Conservation (phyloP, 1,140 invertebrate species). For the Helicoverpa zea region DNA sequence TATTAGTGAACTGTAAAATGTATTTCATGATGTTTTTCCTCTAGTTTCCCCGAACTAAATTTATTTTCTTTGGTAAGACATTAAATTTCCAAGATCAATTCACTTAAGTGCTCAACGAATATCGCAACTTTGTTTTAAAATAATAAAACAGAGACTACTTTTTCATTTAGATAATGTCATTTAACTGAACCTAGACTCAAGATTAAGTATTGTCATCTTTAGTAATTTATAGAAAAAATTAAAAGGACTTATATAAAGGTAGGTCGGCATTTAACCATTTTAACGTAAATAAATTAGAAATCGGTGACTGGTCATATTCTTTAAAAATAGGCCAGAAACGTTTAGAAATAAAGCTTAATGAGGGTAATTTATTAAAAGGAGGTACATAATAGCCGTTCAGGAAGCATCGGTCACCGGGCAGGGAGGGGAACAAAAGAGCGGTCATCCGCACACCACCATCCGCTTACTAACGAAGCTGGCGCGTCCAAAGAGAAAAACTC, state of each 20-base stretch:
- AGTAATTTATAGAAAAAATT: not conserved
- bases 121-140: constrained; percentile 3
- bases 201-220: not conserved
- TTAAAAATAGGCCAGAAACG: constrained; percentile 26
- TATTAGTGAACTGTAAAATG: not conserved
- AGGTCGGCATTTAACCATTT: not conserved
- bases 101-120: constrained; percentile 8
- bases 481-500: constrained; percentile 46
- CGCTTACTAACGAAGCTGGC: constrained; percentile 51
- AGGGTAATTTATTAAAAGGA: constrained; percentile 26
- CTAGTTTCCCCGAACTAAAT: not conserved
- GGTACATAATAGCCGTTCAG: constrained; percentile 27
- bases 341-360: constrained; percentile 29
- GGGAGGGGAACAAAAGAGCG: constrained; percentile 51
- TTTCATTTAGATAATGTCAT: not conserved
- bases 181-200: not conserved
- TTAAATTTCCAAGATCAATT: constrained; percentile 31
- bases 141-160: not conserved
- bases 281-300: constrained; percentile 33
- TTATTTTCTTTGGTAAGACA: not conserved
- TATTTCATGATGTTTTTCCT: not conserved
- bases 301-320: constrained; percentile 36
- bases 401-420: constrained; percentile 20
- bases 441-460: constrained; percentile 44
- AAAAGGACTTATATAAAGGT: not conserved